Evolutionary conservation across 1,140 invertebrate genomes (phyloP).

Genomic region (Drosophila mojavensis): DNA sequence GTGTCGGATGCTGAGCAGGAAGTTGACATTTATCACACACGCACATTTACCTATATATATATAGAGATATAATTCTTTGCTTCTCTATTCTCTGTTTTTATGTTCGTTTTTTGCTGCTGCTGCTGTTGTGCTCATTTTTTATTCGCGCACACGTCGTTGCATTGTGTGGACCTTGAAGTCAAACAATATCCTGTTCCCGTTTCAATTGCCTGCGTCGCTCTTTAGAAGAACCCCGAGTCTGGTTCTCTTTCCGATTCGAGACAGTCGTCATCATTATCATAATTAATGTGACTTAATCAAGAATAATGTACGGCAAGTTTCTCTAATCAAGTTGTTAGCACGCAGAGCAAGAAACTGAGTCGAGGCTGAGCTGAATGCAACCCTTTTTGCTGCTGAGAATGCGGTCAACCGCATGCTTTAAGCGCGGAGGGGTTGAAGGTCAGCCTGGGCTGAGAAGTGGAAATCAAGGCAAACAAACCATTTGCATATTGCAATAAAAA

Average conservation of each 20-base stretch:
- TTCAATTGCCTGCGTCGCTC: slow-evolving; percentile 70
- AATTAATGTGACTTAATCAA: slow-evolving; percentile 84
- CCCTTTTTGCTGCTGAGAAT: slow-evolving; percentile 57
- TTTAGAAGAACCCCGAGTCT: slow-evolving; percentile 25
- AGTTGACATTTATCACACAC: slow-evolving; percentile 83
- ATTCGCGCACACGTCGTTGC: slow-evolving; percentile 73
- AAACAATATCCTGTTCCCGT: slow-evolving; percentile 76
- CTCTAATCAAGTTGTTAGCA: slow-evolving; percentile 71
- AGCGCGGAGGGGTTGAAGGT: slow-evolving; percentile 67
- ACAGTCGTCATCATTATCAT: slow-evolving; percentile 80
- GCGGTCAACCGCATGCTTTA: slow-evolving; percentile 71
- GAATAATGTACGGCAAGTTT: slow-evolving; percentile 73
- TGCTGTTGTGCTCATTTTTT: slow-evolving; percentile 48
- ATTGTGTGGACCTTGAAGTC: slow-evolving; percentile 48
- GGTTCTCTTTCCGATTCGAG: slow-evolving; percentile 59
- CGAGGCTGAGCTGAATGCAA: slow-evolving; percentile 15
- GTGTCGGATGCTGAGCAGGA: slow-evolving; percentile 83
- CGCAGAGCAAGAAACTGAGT: neutral
- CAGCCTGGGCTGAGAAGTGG: slow-evolving; percentile 36
- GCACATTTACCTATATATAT: neutral
- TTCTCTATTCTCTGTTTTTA: slow-evolving; percentile 29
- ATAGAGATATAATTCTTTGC: slow-evolving; percentile 8
- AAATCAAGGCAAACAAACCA: slow-evolving; percentile 35
- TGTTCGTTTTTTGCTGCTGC: slow-evolving; percentile 32
- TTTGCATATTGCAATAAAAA: slow-evolving; percentile 79